phyloP scores from a whole-genome alignment of 2,113 vertebrate genomes.

The Corythoichthys haematopterus region DNA sequence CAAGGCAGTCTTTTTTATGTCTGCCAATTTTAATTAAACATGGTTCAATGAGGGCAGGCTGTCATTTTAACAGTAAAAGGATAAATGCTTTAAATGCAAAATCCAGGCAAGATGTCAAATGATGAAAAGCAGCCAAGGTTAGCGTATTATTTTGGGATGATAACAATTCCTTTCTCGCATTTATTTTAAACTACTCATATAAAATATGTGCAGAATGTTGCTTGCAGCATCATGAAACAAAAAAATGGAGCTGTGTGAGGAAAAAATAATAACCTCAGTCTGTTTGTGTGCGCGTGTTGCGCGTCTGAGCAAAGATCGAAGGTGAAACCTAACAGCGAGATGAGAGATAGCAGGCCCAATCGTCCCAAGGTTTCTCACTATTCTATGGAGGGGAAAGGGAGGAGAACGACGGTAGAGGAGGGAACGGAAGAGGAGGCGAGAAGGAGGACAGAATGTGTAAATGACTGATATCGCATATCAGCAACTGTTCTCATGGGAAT shows the following conservation, averaged over 20 bases:
- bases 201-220: conserved; percentile 8
- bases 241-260: not conserved
- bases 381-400: conserved; percentile 23
- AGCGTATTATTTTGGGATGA: conserved; percentile 17
- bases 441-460: conserved; percentile 18
- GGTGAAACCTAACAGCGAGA: conserved; percentile 31
- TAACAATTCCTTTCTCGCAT: conserved; percentile 16
- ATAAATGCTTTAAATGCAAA: conserved; percentile 21
- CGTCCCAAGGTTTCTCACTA: conserved; percentile 41
- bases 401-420: conserved; percentile 9
- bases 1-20: conserved; percentile 7
- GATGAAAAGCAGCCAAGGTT: conserved; percentile 27
- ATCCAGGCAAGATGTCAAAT: conserved; percentile 14
- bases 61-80: conserved; percentile 8
- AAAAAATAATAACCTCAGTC: conserved; percentile 17
- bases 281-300: not conserved
- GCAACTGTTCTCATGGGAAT: conserved; percentile 1
- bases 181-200: conserved; percentile 18
- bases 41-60: conserved; percentile 19
- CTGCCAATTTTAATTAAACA: conserved; percentile 30
- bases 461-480: conserved; percentile 18
- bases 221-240: not conserved
- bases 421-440: conserved; percentile 4
- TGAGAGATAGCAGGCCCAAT: conserved; percentile 24
- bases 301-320: conserved; percentile 19